These are phyloP conservation scores for Meles meles DNA, from an alignment of 2,113 vertebrate species.

Conservation along the genomic window DNA sequence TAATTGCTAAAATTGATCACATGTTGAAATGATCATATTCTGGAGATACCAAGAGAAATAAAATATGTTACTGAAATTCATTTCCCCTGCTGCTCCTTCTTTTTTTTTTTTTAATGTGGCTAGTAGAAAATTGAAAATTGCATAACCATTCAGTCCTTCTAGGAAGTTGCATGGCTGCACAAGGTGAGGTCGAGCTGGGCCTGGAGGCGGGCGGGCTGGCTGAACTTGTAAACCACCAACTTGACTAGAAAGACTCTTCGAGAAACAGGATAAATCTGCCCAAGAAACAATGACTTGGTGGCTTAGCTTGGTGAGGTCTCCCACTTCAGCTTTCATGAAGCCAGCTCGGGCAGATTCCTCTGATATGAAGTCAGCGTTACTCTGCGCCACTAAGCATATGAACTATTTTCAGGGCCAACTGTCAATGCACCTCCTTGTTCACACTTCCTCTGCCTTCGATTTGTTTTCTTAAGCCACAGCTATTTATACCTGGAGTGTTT, in stretches of 20 bases:
- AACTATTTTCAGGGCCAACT: constrained; percentile 78
- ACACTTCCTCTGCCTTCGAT: constrained; percentile 40
- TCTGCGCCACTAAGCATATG: constrained; percentile 53
- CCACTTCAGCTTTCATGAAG: constrained; percentile 20
- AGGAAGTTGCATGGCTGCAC: background rate
- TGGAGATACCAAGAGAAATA: background rate
- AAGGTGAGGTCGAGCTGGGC: background rate
- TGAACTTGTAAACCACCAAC: background rate
- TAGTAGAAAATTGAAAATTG: background rate
- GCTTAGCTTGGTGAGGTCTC: background rate
- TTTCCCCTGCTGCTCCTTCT: background rate
- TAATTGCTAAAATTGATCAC: background rate
- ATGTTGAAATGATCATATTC: background rate
- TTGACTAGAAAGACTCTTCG: too few relatives aligned
- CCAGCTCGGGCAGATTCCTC: background rate
- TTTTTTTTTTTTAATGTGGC: background rate
- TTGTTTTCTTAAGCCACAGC: constrained; percentile 57
- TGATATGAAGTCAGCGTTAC: constrained; percentile 60
- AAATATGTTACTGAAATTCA: background rate
- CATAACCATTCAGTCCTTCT: background rate
- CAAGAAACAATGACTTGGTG: background rate
- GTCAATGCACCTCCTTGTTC: constrained; percentile 43
- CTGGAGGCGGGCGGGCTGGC: background rate
- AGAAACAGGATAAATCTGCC: background rate
- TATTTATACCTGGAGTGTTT: constrained; percentile 58